Percentiles rank a stretch among this genome's conserved stretches.
These are phyloP conservation scores for Galerucella pusilla DNA, from an alignment of 2,888 invertebrate species.

Conservation along the genomic window DNA sequence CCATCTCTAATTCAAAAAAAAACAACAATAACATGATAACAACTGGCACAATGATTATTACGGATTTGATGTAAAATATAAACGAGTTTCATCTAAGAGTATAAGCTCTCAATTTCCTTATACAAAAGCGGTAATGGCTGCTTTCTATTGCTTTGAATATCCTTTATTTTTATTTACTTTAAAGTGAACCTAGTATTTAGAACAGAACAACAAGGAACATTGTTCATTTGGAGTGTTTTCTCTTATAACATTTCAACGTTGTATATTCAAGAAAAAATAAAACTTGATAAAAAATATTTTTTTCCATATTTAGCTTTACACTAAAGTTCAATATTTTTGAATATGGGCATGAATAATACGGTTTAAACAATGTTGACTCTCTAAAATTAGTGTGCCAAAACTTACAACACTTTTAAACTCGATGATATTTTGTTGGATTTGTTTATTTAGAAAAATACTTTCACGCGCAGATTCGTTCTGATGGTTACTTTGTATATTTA, in stretches of 20 bases:
- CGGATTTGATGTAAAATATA: not conserved
- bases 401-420: too few relatives aligned
- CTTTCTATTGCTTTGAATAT: conserved; percentile 31
- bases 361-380: too few relatives aligned
- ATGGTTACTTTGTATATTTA: too few relatives aligned
- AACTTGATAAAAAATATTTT: too few relatives aligned
- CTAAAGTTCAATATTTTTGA: too few relatives aligned
- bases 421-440: too few relatives aligned
- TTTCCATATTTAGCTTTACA: too few relatives aligned
- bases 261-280: too few relatives aligned
- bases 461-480: too few relatives aligned
- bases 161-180: conserved; percentile 26
- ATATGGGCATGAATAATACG: too few relatives aligned
- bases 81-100: not conserved
- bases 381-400: too few relatives aligned
- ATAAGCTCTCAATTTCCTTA: conserved; percentile 27
- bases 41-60: not conserved
- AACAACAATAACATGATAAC: not conserved
- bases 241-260: not conserved
- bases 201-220: conserved; percentile 5
- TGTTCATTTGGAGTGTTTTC: conserved; percentile 10
- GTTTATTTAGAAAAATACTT: too few relatives aligned
- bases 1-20: not conserved
- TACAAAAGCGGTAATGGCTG: conserved; percentile 24
- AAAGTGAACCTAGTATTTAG: conserved; percentile 15